These are phyloP conservation scores for Agrochola litura DNA, from an alignment of 2,888 invertebrate genomes.

Conservation along the genomic window DNA sequence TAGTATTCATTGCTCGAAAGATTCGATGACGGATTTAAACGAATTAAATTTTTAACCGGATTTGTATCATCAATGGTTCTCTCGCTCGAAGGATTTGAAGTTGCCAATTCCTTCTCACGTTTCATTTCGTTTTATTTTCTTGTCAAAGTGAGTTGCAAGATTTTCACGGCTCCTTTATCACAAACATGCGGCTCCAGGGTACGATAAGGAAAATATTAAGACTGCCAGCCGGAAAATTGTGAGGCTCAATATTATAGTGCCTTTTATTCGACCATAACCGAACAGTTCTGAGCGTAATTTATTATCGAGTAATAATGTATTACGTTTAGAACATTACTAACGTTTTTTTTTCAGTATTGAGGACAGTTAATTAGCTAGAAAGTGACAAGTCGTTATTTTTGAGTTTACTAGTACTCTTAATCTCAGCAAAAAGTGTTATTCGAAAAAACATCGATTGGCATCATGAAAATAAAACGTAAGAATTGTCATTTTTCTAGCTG, in stretches of 20 bases:
- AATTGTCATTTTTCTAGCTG: background rate
- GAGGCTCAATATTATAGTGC: background rate
- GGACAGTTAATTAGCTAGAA: background rate
- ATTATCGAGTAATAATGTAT: background rate
- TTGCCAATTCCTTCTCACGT: background rate
- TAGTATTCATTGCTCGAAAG: background rate
- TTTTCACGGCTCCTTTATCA: background rate
- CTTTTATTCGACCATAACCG: background rate
- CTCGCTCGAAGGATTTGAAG: background rate
- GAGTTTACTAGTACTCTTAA: background rate
- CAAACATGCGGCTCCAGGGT: background rate
- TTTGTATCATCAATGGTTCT: background rate
- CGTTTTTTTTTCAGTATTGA: background rate
- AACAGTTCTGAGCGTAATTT: background rate
- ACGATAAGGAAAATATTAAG: background rate
- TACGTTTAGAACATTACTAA: background rate
- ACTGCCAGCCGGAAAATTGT: background rate
- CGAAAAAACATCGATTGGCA: background rate
- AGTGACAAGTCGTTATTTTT: background rate
- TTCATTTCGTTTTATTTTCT: background rate
- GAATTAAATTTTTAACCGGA: background rate
- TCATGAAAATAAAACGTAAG: background rate
- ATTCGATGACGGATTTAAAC: background rate
- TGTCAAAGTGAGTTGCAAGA: background rate
- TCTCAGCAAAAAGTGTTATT: background rate